Evolutionary conservation across 2,113 vertebrate genomes (phyloP).

Genomic region (Bufo gargarizans): DNA sequence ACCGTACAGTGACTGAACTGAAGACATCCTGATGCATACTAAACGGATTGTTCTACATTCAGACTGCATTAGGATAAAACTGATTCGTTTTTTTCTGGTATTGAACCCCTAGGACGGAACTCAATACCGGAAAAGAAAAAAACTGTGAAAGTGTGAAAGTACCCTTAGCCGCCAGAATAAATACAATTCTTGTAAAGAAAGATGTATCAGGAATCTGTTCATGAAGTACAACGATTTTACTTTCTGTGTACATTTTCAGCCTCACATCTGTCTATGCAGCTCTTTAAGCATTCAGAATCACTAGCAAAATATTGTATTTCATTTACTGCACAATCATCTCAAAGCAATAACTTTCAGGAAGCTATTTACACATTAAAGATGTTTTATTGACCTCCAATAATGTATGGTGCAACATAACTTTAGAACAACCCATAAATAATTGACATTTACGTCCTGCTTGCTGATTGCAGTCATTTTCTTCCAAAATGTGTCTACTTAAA

Average conservation of each 20-base stretch:
- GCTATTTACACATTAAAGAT: constrained; percentile 59
- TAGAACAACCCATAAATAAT: constrained; percentile 51
- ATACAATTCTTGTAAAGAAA: neutral
- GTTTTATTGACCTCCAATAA: constrained; percentile 57
- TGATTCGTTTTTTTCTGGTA: too few relatives aligned
- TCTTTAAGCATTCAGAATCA: neutral
- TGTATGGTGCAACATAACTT: constrained; percentile 53
- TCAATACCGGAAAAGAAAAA: too few relatives aligned
- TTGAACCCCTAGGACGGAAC: too few relatives aligned
- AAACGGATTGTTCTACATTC: too few relatives aligned
- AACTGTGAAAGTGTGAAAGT: too few relatives aligned
- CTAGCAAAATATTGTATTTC: constrained; percentile 52
- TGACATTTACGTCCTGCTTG: constrained; percentile 48
- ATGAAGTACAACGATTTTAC: constrained; percentile 16
- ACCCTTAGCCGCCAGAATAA: neutral
- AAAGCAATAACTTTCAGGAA: constrained; percentile 56
- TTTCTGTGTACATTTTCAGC: neutral
- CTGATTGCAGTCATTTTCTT: constrained; percentile 47
- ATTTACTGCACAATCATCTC: constrained; percentile 52
- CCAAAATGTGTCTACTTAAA: constrained; percentile 41
- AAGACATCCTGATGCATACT: too few relatives aligned
- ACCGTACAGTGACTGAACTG: too few relatives aligned
- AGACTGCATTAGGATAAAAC: too few relatives aligned
- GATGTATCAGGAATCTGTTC: constrained; percentile 4
- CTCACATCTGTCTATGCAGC: constrained; percentile 42